A percentile compares a stretch with the other conserved stretches of the same genome.
These are phyloP conservation scores for Meiosimyza decipiens DNA, from an alignment of 2,888 invertebrate genomes.

Conservation along the genomic window DNA sequence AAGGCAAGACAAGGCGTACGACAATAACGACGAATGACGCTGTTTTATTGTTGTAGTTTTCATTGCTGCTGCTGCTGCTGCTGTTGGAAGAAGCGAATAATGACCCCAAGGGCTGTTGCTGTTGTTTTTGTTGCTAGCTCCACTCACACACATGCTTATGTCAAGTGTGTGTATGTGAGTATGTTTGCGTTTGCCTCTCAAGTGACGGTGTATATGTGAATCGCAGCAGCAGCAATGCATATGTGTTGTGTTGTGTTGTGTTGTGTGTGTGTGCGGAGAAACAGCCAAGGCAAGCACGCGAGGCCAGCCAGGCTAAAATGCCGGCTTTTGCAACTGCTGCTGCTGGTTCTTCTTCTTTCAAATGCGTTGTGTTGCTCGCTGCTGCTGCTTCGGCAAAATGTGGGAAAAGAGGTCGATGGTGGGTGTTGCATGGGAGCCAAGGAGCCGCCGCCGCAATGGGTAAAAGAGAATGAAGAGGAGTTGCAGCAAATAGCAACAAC, in stretches of 20 bases:
- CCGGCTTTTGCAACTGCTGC: constrained; percentile 18
- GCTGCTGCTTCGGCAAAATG: background rate
- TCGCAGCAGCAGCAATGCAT: no score
- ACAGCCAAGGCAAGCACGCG: constrained; percentile 11
- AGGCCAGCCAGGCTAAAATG: constrained; percentile 6
- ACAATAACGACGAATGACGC: constrained; percentile 1
- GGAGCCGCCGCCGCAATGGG: constrained; percentile 9
- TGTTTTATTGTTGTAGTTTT: constrained; percentile 23
- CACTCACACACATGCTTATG: constrained; percentile 22
- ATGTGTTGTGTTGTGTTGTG: constrained; percentile 9
- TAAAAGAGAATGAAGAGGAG: background rate
- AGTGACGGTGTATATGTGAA: no score
- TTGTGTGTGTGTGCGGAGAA: constrained; percentile 38
- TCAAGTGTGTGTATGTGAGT: constrained; percentile 25
- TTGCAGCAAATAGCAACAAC: constrained; percentile 13
- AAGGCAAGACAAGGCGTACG: background rate
- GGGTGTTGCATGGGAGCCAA: background rate
- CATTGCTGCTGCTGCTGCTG: constrained; percentile 33
- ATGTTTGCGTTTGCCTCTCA: no score
- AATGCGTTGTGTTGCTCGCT: background rate
- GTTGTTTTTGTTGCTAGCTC: constrained; percentile 38
- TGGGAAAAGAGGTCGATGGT: constrained; percentile 5
- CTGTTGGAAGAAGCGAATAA: constrained; percentile 61
- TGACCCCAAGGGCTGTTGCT: constrained; percentile 61
- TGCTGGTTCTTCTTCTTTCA: background rate